phyloP scores from a whole-genome alignment of 1,140 invertebrate species.

The Drosophila sp. region DNA sequence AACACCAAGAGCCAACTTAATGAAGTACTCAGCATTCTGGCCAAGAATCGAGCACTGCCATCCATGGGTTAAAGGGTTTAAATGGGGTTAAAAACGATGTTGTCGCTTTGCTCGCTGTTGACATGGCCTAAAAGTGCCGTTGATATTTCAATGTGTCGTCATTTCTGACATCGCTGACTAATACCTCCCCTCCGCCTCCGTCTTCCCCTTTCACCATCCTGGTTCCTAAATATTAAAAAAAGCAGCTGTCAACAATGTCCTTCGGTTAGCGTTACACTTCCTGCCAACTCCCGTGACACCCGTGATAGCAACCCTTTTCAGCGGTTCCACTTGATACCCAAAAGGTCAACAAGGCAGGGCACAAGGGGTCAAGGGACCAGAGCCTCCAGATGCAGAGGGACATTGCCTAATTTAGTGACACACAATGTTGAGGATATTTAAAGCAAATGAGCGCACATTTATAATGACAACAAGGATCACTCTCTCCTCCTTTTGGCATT shows the following conservation, averaged over 20 bases:
- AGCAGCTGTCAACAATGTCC: constrained; percentile 78
- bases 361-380: constrained; percentile 18
- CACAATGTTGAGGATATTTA: constrained; percentile 78
- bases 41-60: constrained; percentile 18
- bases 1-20: constrained; percentile 44
- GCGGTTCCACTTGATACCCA: constrained; percentile 78
- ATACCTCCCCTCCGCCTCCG: constrained; percentile 42
- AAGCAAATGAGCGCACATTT: constrained; percentile 81
- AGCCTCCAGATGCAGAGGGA: neutral
- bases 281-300: constrained; percentile 42
- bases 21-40: constrained; percentile 55
- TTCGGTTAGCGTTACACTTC: constrained; percentile 43
- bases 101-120: constrained; percentile 59
- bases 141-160: constrained; percentile 72
- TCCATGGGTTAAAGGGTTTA: constrained; percentile 29
- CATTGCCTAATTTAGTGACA: constrained; percentile 71
- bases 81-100: constrained; percentile 61
- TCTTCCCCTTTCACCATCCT: neutral
- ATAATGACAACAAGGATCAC: constrained; percentile 70
- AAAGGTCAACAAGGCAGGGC: constrained; percentile 66
- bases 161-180: constrained; percentile 77
- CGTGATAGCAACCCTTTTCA: constrained; percentile 63
- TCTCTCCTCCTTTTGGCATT: constrained; percentile 35
- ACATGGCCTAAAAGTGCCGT: constrained; percentile 68
- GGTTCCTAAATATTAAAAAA: constrained; percentile 5